These are phyloP conservation scores for Cynaeus angustus DNA, from an alignment of 2,888 invertebrate genomes.

Conservation along the genomic window DNA sequence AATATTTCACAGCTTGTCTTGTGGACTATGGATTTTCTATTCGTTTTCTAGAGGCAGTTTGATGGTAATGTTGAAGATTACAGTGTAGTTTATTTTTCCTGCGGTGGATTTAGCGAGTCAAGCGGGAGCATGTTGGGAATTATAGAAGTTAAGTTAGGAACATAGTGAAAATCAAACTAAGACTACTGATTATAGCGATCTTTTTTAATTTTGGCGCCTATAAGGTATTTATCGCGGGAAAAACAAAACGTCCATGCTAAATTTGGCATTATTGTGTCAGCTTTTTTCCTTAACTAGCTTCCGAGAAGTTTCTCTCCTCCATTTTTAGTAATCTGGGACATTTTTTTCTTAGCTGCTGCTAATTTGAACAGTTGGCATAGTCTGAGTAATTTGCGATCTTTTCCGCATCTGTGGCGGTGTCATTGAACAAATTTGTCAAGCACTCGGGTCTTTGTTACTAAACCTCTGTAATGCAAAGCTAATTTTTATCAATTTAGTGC, in stretches of 20 bases:
- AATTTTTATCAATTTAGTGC: neutral
- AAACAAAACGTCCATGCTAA: neutral
- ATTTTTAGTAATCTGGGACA: conserved; percentile 17
- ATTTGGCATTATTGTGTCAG: neutral
- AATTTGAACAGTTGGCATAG: conserved; percentile 18
- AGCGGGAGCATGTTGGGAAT: neutral
- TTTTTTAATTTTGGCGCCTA: too few relatives aligned
- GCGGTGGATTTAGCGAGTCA: neutral
- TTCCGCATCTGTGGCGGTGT: conserved; percentile 7
- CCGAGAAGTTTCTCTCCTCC: conserved; percentile 15
- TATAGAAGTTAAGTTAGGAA: too few relatives aligned
- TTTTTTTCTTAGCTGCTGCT: conserved; percentile 20
- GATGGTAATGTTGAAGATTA: neutral
- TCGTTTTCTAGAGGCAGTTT: neutral
- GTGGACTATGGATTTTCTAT: conserved; percentile 25
- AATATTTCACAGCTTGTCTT: conserved; percentile 22
- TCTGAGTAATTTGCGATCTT: conserved; percentile 9
- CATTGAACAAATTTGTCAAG: conserved; percentile 3
- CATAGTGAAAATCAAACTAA: too few relatives aligned
- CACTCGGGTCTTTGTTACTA: too few relatives aligned
- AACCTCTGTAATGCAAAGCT: neutral
- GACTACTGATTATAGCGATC: too few relatives aligned
- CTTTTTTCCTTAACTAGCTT: neutral
- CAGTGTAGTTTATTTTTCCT: neutral
- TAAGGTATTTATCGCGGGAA: neutral